phyloP scores from a whole-genome alignment of 1,140 invertebrate genomes.

The Colletes latitarsis region DNA sequence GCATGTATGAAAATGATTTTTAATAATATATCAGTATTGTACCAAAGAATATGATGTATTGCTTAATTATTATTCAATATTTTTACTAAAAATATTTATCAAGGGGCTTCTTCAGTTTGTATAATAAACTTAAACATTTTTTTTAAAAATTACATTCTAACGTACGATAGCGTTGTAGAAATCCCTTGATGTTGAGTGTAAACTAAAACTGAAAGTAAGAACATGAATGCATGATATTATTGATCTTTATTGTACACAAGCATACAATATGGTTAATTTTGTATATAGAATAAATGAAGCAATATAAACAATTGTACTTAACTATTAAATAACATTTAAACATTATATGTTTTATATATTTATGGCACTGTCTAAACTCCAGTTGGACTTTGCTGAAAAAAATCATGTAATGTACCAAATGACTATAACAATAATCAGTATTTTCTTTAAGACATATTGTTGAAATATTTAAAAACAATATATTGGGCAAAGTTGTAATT shows the following conservation, averaged over 20 bases:
- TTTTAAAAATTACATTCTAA: neutral
- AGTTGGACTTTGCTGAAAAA: conserved; percentile 67
- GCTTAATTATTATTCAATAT: conserved; percentile 40
- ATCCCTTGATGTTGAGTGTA: conserved; percentile 48
- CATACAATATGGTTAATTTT: conserved; percentile 39
- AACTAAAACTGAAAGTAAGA: conserved; percentile 35
- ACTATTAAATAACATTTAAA: conserved; percentile 16
- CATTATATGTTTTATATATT: conserved; percentile 29
- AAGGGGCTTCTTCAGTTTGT: conserved; percentile 39
- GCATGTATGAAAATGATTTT: conserved; percentile 60
- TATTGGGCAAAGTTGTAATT: conserved; percentile 7
- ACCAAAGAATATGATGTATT: conserved; percentile 41
- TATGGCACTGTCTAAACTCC: conserved; percentile 71
- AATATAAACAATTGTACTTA: conserved; percentile 2
- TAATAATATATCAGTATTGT: conserved; percentile 42
- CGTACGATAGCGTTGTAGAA: conserved; percentile 21
- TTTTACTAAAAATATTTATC: conserved; percentile 35
- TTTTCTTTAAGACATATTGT: conserved; percentile 19
- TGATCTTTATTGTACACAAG: conserved; percentile 34
- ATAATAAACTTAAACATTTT: neutral
- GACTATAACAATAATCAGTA: conserved; percentile 12
- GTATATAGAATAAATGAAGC: conserved; percentile 35
- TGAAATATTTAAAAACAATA: conserved; percentile 11
- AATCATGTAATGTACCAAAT: conserved; percentile 7
- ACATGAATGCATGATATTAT: conserved; percentile 43